phyloP scores from a whole-genome alignment of 2,113 vertebrate genomes.

The Oreochromis spilurus region DNA sequence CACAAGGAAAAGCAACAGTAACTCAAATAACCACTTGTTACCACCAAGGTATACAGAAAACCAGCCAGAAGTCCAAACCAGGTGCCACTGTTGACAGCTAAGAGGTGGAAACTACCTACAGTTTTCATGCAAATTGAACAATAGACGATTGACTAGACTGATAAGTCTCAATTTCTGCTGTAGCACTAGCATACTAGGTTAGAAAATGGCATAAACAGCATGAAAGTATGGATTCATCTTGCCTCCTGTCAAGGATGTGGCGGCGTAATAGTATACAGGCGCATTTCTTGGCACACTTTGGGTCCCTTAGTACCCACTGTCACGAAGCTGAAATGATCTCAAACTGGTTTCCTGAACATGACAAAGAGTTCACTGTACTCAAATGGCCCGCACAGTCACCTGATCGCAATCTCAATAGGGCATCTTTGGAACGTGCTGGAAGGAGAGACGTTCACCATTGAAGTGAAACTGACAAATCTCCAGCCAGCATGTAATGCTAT shows the following conservation, averaged over 20 bases:
- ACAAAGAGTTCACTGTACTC: neutral
- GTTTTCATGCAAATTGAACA: neutral
- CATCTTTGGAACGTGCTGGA: neutral
- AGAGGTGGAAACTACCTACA: neutral
- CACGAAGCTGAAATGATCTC: neutral
- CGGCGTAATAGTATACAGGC: rapidly evolving
- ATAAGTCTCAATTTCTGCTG: neutral
- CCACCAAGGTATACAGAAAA: neutral
- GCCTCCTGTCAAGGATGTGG: neutral
- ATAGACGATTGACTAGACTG: neutral
- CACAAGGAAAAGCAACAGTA: neutral
- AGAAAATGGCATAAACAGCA: neutral
- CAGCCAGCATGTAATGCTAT: neutral
- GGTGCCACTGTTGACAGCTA: neutral
- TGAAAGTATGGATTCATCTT: neutral
- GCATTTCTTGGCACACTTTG: neutral
- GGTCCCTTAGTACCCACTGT: neutral
- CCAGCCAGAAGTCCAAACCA: neutral
- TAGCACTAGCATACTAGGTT: neutral
- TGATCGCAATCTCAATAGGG: neutral
- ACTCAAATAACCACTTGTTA: neutral
- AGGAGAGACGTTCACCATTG: neutral
- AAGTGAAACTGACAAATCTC: neutral
- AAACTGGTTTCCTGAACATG: neutral
- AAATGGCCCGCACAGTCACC: neutral